A percentile compares a stretch with the other conserved stretches of the same genome.
Conservation (phyloP, 2,888 invertebrate genomes). For the Diploptera punctata region DNA sequence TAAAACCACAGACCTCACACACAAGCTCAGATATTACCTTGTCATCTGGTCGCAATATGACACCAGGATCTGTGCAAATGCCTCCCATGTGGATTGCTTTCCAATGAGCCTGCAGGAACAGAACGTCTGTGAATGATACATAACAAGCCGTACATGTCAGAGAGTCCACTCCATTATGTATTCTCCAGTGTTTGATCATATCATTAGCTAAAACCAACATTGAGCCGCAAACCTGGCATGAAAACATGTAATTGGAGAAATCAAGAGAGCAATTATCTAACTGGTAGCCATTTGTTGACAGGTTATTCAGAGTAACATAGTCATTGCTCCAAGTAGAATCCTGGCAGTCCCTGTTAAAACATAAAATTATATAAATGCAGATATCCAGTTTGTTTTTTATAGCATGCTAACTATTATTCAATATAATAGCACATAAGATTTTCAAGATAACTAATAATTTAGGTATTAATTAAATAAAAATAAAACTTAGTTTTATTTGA, state of each 20-base stretch:
- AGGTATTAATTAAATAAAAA: too few relatives aligned
- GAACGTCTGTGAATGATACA: slow-evolving; percentile 14
- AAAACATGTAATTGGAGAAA: neutral
- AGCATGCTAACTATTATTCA: too few relatives aligned
- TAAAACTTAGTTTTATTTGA: too few relatives aligned
- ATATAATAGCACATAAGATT: too few relatives aligned
- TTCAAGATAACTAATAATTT: too few relatives aligned
- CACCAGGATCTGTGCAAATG: neutral
- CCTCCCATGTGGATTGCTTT: slow-evolving; percentile 16
- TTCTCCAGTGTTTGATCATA: slow-evolving; percentile 1
- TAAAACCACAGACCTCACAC: slow-evolving; percentile 8
- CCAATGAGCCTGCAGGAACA: slow-evolving; percentile 11
- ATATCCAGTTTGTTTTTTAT: too few relatives aligned
- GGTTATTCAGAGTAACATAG: slow-evolving; percentile 1
- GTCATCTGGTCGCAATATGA: neutral
- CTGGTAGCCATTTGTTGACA: neutral
- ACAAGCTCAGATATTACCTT: neutral
- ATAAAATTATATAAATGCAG: neutral
- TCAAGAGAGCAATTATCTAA: neutral
- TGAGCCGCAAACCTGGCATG: neutral
- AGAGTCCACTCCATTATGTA: neutral
- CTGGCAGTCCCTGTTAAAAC: neutral
- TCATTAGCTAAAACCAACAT: neutral
- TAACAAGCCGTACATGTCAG: neutral
- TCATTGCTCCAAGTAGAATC: slow-evolving; percentile 2